Evolutionary conservation across 37 sponge, comb jelly and placozoan species (phyloP), one percentile per base, ranked within the genome.

Genomic region (Beroe forskalii): DNA sequence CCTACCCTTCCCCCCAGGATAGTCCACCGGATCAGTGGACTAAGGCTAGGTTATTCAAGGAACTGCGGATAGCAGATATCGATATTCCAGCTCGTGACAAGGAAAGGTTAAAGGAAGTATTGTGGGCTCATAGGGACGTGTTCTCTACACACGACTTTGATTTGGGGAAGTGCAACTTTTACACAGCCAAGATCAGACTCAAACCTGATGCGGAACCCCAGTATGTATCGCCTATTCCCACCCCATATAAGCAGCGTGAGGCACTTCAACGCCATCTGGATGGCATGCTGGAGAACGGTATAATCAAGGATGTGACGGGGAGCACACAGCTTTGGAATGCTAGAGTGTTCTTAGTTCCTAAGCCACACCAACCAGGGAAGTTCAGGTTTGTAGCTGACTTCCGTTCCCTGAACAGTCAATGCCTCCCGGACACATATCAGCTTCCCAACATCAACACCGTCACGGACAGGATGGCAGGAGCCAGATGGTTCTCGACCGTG

Each of bases 61-160:
- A 72, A 33, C 40, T 72, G 40, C 38, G 40, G 22, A 20, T 72
- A 37, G 6, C 38, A 17, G 76, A 72, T 37, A 37, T 72, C 22
- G 76, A 72, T 12, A 31, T 72, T 27, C 20, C 76, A 12, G 40
- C 40, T 17, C 40, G 27, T 6, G 76, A 72, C 28, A 72, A 36
- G 40, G 66, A 64, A 64, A 31, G 76, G 28, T 36, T 72, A 38
- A 72, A 72, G 40, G 40, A 72, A 17, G 27, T 72, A 27, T 37
- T 72, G 37, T 72, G 76, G 76, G 8, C 22, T 14, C 40, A 72
- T 22, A 72, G 76, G 40, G 40, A 72, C 37, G 40, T 37, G 22
- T 72, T 72, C 76, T 72, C 76, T 8, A 72, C 6, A 72, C 76
- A 72, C 40, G 76, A 72, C 6, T 72, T 72, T 22, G 76, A 72